These are phyloP conservation scores for Drosophila kuntzei DNA, from an alignment of 2,888 invertebrate species.

Conservation along the genomic window DNA sequence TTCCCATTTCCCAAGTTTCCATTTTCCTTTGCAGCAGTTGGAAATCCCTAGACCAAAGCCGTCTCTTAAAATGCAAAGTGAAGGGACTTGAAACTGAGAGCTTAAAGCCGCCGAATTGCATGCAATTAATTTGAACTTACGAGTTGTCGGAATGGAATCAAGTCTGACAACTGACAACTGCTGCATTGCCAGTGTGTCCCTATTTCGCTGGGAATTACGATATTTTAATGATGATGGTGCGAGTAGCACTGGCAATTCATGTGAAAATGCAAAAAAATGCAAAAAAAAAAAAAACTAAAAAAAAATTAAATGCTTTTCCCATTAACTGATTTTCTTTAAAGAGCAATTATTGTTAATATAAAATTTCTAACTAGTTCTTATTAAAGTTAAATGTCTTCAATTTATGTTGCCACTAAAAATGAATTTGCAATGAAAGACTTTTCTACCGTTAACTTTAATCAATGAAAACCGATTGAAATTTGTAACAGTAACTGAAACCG, in stretches of 20 bases:
- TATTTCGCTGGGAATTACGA: slow-evolving; percentile 22
- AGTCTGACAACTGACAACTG: slow-evolving; percentile 7
- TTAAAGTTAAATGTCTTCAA: not conserved
- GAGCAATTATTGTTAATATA: not conserved
- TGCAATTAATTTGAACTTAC: slow-evolving; percentile 70
- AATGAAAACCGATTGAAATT: too few species aligned
- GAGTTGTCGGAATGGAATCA: slow-evolving; percentile 30
- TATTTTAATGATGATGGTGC: slow-evolving; percentile 28
- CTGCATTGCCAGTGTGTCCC: slow-evolving; percentile 1
- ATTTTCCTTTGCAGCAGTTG: not conserved
- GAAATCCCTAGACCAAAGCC: slow-evolving; percentile 28
- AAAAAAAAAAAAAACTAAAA: too few species aligned
- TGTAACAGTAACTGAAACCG: too few species aligned
- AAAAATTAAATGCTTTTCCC: too few species aligned
- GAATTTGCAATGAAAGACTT: too few species aligned
- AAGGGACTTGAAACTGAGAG: slow-evolving; percentile 36
- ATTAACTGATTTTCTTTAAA: not conserved
- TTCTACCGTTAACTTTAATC: too few species aligned
- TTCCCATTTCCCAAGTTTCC: not conserved
- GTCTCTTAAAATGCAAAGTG: slow-evolving; percentile 67
- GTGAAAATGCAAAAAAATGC: slow-evolving; percentile 3
- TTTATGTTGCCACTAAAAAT: too few species aligned
- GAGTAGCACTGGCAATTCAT: not conserved
- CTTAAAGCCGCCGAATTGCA: slow-evolving; percentile 58
- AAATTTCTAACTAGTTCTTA: not conserved